These are phyloP conservation scores for Drosophila burlai DNA, from an alignment of 1,140 invertebrate species.

Conservation along the genomic window DNA sequence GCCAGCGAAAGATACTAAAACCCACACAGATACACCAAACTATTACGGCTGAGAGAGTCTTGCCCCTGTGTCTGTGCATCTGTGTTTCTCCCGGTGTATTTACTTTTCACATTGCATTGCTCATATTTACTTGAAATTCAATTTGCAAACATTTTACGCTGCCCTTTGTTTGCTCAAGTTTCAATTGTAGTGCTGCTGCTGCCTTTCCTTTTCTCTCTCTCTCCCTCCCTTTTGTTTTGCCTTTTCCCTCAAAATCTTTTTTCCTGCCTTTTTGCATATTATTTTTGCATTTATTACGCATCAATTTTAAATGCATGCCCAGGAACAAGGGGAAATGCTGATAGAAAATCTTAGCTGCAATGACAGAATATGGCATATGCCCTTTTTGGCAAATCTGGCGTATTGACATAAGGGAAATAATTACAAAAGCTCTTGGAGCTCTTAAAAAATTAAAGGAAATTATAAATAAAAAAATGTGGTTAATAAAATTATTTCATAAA, in stretches of 20 bases:
- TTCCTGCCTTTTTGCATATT: slow-evolving; percentile 22
- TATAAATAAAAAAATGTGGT: too few relatives aligned
- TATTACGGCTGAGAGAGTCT: slow-evolving; percentile 33
- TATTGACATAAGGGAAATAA: too few relatives aligned
- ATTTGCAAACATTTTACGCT: slow-evolving; percentile 68
- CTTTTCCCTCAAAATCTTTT: neutral
- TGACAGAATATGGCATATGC: neutral
- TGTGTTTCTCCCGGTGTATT: slow-evolving; percentile 39
- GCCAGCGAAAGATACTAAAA: slow-evolving; percentile 13
- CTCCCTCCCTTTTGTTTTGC: neutral
- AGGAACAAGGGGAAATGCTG: neutral
- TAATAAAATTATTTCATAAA: too few relatives aligned
- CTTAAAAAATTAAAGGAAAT: too few relatives aligned
- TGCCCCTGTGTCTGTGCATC: slow-evolving; percentile 16
- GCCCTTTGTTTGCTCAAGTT: slow-evolving; percentile 70
- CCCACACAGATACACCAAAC: slow-evolving; percentile 8
- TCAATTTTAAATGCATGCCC: slow-evolving; percentile 27
- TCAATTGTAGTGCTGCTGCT: slow-evolving; percentile 52
- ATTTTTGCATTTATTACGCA: slow-evolving; percentile 38
- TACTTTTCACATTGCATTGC: slow-evolving; percentile 58
- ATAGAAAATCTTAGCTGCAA: neutral
- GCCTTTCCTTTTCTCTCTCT: neutral
- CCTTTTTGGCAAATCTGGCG: neutral
- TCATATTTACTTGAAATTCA: slow-evolving; percentile 70
- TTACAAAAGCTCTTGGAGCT: too few relatives aligned